Conservation (phyloP, 2,113 vertebrate species). For the Dasypus novemcinctus region DNA sequence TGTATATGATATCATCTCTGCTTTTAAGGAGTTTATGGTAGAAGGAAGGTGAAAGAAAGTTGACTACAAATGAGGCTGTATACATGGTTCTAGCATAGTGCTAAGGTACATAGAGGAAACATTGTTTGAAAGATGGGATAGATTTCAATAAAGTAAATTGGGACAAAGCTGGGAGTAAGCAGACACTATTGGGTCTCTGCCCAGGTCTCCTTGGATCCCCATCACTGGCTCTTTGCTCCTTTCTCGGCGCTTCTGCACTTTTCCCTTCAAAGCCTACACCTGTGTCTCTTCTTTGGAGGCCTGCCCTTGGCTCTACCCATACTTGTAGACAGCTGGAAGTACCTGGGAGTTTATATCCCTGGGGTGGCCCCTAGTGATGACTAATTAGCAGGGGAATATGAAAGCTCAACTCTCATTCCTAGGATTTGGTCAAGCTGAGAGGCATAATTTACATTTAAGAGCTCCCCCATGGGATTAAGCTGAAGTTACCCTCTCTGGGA, state of each 20-base stretch:
- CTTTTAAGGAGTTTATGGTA: not conserved
- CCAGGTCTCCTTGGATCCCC: not conserved
- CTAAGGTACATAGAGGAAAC: not conserved
- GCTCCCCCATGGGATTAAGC: not conserved
- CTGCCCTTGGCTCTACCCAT: not conserved
- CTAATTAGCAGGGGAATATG: not conserved
- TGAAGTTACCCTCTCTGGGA: not conserved
- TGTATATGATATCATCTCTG: not conserved
- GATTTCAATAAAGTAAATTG: not conserved
- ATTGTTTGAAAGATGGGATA: not conserved
- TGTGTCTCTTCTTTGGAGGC: not conserved
- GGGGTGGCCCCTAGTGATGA: not conserved
- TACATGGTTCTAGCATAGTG: not conserved
- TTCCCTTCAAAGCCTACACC: not conserved
- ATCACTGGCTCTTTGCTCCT: not conserved
- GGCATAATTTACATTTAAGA: not conserved
- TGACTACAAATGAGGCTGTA: not conserved
- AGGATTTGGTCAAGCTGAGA: not conserved
- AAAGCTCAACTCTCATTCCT: not conserved
- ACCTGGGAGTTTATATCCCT: not conserved
- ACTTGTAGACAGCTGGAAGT: not conserved
- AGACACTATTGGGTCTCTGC: not conserved
- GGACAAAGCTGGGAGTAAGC: not conserved
- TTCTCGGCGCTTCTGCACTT: not conserved
- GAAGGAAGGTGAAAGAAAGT: not conserved